A percentile compares a stretch with the other conserved stretches of the same genome.
Evolutionary conservation across 1,140 invertebrate species (phyloP).

Genomic region (Papilio machaon): DNA sequence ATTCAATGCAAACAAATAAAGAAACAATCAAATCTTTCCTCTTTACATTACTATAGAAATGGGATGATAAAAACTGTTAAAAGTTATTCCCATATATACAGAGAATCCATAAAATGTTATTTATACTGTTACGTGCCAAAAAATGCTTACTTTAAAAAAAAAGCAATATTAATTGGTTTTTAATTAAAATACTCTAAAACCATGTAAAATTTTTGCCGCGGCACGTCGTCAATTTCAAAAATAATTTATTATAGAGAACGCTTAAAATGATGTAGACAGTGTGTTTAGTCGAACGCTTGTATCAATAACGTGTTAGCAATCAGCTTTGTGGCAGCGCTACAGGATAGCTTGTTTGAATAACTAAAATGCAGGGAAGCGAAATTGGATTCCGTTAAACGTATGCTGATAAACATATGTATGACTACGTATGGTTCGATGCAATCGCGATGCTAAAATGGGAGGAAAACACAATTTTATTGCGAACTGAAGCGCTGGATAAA

Average conservation of each 20-base stretch:
- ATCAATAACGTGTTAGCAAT: conserved; percentile 41
- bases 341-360: conserved; percentile 39
- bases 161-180: background rate
- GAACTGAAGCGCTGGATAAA: conserved; percentile 18
- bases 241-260: conserved; percentile 5
- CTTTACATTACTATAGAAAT: too few relatives aligned
- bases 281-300: conserved; percentile 27
- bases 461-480: conserved; percentile 35
- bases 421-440: background rate
- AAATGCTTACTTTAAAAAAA: background rate
- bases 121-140: background rate
- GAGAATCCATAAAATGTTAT: background rate
- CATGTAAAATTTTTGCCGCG: background rate
- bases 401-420: conserved; percentile 34
- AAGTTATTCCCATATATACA: background rate
- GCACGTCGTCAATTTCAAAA: background rate
- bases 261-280: conserved; percentile 29
- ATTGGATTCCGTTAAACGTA: conserved; percentile 38
- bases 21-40: too few relatives aligned
- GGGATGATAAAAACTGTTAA: background rate
- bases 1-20: background rate
- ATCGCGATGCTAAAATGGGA: conserved; percentile 31
- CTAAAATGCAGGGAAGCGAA: conserved; percentile 37
- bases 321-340: conserved; percentile 38
- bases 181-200: background rate